A percentile compares a stretch with the other conserved stretches of the same genome.
Conservation (phyloP, 2,888 invertebrate species). For the Tupiocoris notatus region DNA sequence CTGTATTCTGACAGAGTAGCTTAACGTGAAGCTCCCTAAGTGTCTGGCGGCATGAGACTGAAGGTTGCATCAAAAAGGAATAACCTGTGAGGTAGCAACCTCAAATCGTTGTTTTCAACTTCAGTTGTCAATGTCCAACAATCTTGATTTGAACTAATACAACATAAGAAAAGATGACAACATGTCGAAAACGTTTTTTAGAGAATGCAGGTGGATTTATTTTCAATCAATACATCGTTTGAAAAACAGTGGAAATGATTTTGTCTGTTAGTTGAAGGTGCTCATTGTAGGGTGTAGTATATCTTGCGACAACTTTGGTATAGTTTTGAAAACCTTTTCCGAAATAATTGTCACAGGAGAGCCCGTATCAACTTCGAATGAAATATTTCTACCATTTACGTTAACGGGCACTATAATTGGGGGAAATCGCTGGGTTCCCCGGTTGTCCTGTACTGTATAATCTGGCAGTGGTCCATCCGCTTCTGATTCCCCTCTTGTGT, state of each 20-base stretch:
- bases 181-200: too few relatives aligned
- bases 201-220: too few relatives aligned
- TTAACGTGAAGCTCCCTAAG: too few relatives aligned
- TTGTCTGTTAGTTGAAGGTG: slow-evolving; percentile 10
- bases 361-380: slow-evolving; percentile 22
- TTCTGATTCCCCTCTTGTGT: neutral
- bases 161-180: neutral
- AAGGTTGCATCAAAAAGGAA: too few relatives aligned
- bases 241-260: too few relatives aligned
- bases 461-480: neutral
- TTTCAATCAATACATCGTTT: too few relatives aligned
- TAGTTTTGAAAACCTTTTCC: slow-evolving; percentile 2
- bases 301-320: neutral
- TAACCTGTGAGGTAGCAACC: too few relatives aligned
- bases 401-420: slow-evolving; percentile 4
- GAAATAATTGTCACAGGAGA: neutral
- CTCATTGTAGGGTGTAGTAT: slow-evolving; percentile 15
- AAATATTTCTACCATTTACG: neutral
- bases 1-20: too few relatives aligned
- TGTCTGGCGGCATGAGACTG: too few relatives aligned
- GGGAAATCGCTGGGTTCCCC: neutral
- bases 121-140: too few relatives aligned
- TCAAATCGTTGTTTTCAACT: too few relatives aligned
- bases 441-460: slow-evolving; percentile 1
- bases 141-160: neutral